Percentiles rank a stretch among this genome's conserved stretches.
phyloP scores from a whole-genome alignment of 2,888 invertebrate species.

The Odontocolon sp. region DNA sequence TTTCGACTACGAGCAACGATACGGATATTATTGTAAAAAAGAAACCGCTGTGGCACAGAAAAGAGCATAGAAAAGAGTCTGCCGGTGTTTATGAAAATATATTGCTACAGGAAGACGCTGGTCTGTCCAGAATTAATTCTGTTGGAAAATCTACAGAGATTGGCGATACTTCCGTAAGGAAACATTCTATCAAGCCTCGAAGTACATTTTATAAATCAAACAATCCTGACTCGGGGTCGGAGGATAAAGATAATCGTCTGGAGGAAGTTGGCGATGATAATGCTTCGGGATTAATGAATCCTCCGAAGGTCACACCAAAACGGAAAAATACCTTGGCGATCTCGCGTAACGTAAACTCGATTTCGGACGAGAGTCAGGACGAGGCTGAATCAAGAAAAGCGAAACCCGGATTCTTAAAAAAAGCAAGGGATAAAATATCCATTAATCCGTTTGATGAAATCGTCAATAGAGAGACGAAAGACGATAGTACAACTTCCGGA shows the following conservation, averaged over 20 bases:
- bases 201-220: not conserved
- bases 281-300: slow-evolving; percentile 22
- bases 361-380: slow-evolving; percentile 36
- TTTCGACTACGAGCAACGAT: slow-evolving; percentile 34
- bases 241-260: not conserved
- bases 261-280: not conserved
- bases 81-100: slow-evolving; percentile 10
- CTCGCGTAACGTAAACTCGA: slow-evolving; percentile 2
- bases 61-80: slow-evolving; percentile 2
- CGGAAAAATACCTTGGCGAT: slow-evolving; percentile 24
- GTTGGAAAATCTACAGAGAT: not conserved
- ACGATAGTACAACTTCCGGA: not conserved
- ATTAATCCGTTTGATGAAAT: slow-evolving; percentile 47
- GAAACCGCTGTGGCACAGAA: slow-evolving; percentile 24
- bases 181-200: not conserved
- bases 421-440: slow-evolving; percentile 5
- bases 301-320: slow-evolving; percentile 4
- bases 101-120: not conserved
- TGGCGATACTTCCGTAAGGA: not conserved
- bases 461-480: not conserved
- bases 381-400: not conserved
- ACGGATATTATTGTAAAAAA: slow-evolving; percentile 7
- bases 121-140: slow-evolving; percentile 7
- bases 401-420: not conserved
- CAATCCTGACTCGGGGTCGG: not conserved